phyloP scores from a whole-genome alignment of 2,113 vertebrate species.

The Bambusicola thoracicus region DNA sequence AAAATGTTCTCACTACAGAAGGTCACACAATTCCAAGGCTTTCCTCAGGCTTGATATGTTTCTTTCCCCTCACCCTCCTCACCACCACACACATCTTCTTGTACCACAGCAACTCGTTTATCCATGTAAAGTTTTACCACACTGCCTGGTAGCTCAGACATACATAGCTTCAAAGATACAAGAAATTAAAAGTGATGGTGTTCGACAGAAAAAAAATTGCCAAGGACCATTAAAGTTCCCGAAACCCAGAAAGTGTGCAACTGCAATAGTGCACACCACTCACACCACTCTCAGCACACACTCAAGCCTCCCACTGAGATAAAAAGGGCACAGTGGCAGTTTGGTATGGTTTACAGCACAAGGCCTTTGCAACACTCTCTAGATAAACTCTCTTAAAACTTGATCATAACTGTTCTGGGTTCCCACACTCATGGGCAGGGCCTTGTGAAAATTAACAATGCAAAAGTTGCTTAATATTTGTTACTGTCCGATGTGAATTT shows the following conservation, averaged over 20 bases:
- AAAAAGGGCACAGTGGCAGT: neutral
- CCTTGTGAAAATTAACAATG: conserved; percentile 40
- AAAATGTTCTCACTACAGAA: neutral
- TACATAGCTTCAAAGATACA: neutral
- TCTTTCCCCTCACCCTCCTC: neutral
- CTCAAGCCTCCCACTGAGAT: neutral
- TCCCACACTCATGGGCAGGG: neutral
- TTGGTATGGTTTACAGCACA: neutral
- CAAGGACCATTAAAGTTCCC: neutral
- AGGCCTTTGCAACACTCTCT: neutral
- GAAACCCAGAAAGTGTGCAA: too few relatives aligned
- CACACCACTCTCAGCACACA: neutral
- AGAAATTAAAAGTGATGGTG: neutral
- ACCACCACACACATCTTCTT: accelerated
- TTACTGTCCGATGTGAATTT: conserved; percentile 67
- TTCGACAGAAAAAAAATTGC: neutral
- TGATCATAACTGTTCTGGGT: neutral
- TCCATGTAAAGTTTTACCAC: neutral
- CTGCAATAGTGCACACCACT: neutral
- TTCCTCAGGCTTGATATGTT: neutral
- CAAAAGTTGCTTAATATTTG: conserved; percentile 63
- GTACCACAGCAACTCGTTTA: accelerated
- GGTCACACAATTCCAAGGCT: neutral
- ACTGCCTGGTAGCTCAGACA: neutral
- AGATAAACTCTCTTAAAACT: neutral